Evolutionary conservation across 2,113 vertebrate species (phyloP).

Genomic region (Pterocles orientalis): DNA sequence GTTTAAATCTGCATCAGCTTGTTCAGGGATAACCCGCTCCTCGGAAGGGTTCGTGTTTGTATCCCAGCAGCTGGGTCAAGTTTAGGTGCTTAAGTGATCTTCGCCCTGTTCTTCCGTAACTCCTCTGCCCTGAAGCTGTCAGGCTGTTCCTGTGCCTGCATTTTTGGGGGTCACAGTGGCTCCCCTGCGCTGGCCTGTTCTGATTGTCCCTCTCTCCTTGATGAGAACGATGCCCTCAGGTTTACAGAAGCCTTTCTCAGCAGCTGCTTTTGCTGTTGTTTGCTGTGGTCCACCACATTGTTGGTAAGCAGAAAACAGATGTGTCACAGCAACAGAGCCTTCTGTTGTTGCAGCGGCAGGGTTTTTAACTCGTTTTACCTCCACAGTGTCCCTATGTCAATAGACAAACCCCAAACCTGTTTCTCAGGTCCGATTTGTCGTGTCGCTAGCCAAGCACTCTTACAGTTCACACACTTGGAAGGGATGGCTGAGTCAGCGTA

Average conservation of each 20-base stretch:
- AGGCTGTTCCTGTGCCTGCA: not conserved
- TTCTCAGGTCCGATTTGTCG: not conserved
- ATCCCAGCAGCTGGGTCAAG: not conserved
- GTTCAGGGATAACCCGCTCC: not conserved
- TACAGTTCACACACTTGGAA: not conserved
- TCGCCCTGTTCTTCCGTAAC: not conserved
- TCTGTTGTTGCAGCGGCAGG: not conserved
- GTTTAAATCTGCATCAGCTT: not conserved
- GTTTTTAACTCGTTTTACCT: not conserved
- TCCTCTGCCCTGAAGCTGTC: not conserved
- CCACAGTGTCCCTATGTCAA: not conserved
- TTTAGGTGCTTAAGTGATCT: not conserved
- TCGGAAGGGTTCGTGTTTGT: not conserved
- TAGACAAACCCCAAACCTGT: not conserved
- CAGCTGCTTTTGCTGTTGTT: not conserved
- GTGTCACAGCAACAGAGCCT: not conserved
- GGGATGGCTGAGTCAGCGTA: not conserved
- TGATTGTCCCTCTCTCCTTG: not conserved
- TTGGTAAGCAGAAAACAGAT: not conserved
- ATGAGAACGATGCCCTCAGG: not conserved
- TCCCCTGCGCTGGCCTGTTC: not conserved
- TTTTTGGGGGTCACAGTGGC: not conserved
- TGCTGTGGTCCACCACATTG: not conserved
- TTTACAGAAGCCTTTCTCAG: not conserved
- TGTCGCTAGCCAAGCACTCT: not conserved